These are phyloP conservation scores for Ernsta delagoae DNA, from an alignment of 2,888 invertebrate genomes.

Conservation along the genomic window DNA sequence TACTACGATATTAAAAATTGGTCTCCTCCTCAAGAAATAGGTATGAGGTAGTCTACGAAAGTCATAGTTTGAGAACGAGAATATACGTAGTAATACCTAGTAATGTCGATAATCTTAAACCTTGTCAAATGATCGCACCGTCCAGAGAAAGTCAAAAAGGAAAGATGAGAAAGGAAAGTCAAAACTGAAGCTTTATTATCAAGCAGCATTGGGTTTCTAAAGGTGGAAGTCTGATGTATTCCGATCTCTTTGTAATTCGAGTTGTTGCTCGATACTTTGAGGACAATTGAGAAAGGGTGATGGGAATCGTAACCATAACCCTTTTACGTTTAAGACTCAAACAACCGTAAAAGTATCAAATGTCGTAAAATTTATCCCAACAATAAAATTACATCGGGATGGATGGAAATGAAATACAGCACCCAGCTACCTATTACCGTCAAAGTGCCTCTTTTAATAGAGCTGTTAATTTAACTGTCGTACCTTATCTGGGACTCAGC, in stretches of 20 bases:
- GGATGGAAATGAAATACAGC: constrained; percentile 73
- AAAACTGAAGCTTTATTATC: constrained; percentile 13
- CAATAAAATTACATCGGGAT: constrained; percentile 75
- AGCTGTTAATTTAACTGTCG: constrained; percentile 23
- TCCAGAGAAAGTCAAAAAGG: no score
- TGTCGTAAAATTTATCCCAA: constrained; percentile 73
- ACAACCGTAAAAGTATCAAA: constrained; percentile 77
- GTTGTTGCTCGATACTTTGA: constrained; percentile 17
- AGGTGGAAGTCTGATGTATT: constrained; percentile 9
- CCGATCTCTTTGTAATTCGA: constrained; percentile 27
- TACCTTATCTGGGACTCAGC: constrained; percentile 14
- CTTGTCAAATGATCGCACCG: no score
- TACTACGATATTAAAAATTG: no score
- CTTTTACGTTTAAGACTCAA: constrained; percentile 71
- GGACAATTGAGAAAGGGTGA: constrained; percentile 46
- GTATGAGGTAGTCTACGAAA: no score
- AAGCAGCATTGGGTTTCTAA: constrained; percentile 1
- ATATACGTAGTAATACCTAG: no score
- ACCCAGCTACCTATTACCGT: constrained; percentile 45
- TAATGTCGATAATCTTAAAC: no score
- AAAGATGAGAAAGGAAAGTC: not conserved
- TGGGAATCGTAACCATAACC: constrained; percentile 61
- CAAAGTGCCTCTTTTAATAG: constrained; percentile 45
- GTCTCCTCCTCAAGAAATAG: no score
- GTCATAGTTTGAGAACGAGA: no score